Conservation (phyloP, 2,888 invertebrate species). For the Pseudanteris insignis region DNA sequence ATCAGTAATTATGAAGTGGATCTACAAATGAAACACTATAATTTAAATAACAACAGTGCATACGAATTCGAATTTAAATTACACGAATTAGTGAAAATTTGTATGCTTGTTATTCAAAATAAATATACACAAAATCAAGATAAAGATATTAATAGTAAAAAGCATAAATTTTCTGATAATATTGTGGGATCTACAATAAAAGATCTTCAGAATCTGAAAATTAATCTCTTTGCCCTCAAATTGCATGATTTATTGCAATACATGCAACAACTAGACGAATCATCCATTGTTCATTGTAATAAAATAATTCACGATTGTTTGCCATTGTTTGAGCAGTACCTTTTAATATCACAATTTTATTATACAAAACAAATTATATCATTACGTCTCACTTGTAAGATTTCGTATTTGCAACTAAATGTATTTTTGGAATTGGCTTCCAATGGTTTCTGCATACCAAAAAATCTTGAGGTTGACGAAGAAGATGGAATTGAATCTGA, state of each 20-base stretch:
- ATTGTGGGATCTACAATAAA: conserved; percentile 72
- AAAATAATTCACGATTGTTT: conserved; percentile 61
- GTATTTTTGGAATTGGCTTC: conserved; percentile 85
- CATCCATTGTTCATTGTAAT: conserved; percentile 8
- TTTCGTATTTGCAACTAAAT: conserved; percentile 82
- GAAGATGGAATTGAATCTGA: conserved; percentile 68
- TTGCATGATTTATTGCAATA: conserved; percentile 55
- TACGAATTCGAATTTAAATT: conserved; percentile 57
- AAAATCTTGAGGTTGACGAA: conserved; percentile 80
- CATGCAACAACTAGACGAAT: neutral
- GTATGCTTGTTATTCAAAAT: conserved; percentile 63
- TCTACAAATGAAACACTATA: conserved; percentile 41
- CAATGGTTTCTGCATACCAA: conserved; percentile 93
- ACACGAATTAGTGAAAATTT: conserved; percentile 68
- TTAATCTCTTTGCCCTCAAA: conserved; percentile 60
- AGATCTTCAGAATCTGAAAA: conserved; percentile 71
- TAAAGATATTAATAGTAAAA: too few relatives aligned
- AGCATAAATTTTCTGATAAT: conserved; percentile 74
- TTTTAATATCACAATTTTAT: conserved; percentile 80
- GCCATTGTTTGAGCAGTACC: conserved; percentile 82
- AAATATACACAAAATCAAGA: conserved; percentile 59
- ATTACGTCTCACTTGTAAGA: conserved; percentile 83
- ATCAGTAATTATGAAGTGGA: conserved; percentile 11
- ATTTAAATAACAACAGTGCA: too few relatives aligned
- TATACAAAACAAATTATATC: conserved; percentile 80